Evolutionary conservation across 1,140 invertebrate species (phyloP).

Genomic region (Psilanteris sp.): DNA sequence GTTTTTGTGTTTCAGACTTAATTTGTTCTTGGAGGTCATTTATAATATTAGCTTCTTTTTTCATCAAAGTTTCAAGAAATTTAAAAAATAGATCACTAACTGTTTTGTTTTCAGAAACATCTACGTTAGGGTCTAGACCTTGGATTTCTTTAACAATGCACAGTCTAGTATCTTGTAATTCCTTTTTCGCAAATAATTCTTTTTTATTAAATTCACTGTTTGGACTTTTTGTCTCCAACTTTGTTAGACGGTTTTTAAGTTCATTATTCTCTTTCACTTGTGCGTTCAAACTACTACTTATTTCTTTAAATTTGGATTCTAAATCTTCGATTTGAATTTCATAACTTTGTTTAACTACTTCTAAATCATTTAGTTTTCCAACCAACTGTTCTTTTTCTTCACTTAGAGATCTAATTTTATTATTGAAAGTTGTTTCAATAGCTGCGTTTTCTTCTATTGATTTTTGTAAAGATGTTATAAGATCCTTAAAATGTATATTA

Average conservation of each 20-base stretch:
- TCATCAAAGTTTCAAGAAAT: conserved; percentile 67
- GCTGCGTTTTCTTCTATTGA: too few relatives aligned
- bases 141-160: conserved; percentile 71
- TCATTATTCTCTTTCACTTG: conserved; percentile 64
- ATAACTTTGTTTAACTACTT: conserved; percentile 43
- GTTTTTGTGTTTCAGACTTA: conserved; percentile 47
- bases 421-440: too few relatives aligned
- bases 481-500: too few relatives aligned
- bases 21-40: conserved; percentile 52
- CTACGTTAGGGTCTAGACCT: conserved; percentile 45
- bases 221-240: conserved; percentile 33
- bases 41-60: conserved; percentile 71
- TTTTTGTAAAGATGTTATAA: too few relatives aligned
- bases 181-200: conserved; percentile 28
- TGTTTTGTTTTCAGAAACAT: conserved; percentile 51
- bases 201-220: conserved; percentile 20
- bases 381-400: conserved; percentile 54
- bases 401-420: conserved; percentile 50
- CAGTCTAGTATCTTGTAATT: conserved; percentile 56
- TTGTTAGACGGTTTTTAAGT: conserved; percentile 61
- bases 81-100: conserved; percentile 62
- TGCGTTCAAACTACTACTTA: conserved; percentile 20
- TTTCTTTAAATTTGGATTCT: conserved; percentile 52
- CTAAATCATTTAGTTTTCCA: conserved; percentile 1
- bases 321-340: conserved; percentile 25